Percentiles rank a stretch among this genome's conserved stretches.
These are phyloP conservation scores for Balanococcus diminutus DNA, from an alignment of 2,888 invertebrate genomes.

Conservation along the genomic window DNA sequence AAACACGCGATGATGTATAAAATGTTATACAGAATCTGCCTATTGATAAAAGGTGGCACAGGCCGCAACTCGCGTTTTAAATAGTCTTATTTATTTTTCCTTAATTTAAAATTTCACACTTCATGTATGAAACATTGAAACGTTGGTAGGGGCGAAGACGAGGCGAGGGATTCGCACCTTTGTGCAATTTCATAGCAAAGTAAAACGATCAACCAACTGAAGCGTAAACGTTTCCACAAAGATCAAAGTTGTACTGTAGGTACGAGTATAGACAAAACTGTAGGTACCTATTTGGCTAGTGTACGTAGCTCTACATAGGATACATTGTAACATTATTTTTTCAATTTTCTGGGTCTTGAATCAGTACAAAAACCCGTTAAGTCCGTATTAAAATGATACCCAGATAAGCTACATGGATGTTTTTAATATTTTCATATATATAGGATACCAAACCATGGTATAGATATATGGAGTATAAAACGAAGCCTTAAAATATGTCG, in stretches of 20 bases:
- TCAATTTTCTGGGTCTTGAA: slow-evolving; percentile 44
- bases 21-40: background rate
- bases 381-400: slow-evolving; percentile 39
- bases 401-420: slow-evolving; percentile 6
- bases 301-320: background rate
- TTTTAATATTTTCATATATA: slow-evolving; percentile 27
- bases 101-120: slow-evolving; percentile 38
- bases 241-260: background rate
- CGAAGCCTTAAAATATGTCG: slow-evolving; percentile 32
- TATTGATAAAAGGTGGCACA: background rate
- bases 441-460: background rate
- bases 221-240: slow-evolving; percentile 16
- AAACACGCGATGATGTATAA: background rate
- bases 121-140: slow-evolving; percentile 33
- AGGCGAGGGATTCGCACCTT: slow-evolving; percentile 3
- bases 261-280: background rate
- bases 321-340: slow-evolving; percentile 41
- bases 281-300: background rate
- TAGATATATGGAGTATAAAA: background rate
- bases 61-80: slow-evolving; percentile 2
- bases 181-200: slow-evolving; percentile 21
- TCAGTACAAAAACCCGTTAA: slow-evolving; percentile 42
- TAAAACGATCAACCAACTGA: slow-evolving; percentile 25
- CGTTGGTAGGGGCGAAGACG: background rate
- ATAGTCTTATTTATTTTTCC: slow-evolving; percentile 24